Evolutionary conservation across 2,888 invertebrate species (phyloP), one percentile per base, ranked within the genome.

Genomic region (Papilio gigon): DNA sequence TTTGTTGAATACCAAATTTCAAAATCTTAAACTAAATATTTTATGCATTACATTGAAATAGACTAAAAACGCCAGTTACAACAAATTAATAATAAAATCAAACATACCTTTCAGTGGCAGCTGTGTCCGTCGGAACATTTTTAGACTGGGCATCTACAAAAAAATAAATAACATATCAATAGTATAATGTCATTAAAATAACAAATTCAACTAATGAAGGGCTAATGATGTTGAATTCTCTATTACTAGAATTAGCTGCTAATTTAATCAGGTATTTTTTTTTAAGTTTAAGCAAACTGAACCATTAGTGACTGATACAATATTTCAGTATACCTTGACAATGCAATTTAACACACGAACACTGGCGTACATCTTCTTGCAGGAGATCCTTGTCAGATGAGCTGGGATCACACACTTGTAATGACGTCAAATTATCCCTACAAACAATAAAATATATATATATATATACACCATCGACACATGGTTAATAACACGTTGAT

Each of bases 341-440:
- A 44, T 68, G 40, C 47, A 22, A 17, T 25, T 47, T 44, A 11
- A 20, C 27, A 64, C 47, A 47, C n/a, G 35, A 47, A 64, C 47
- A 63, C n/a, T 30, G 37, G 37, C 37, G 47, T 0, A 35, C 33
- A 11, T 50, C 59, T 17, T 5, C 37, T 9, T 65, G 47, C 25
- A n/a, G 17, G 9, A n/a, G 35, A 37, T 56, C 14, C n/a, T 67
- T 65, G 3, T 68, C 63, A 22, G 17, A 50, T 14, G 75, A 70
- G 25, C 70, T 68, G 17, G 74, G 71, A 42, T 81, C 78, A 8
- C 77, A 66, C 60, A 81, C 80, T 71, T 85, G 80, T 75, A 85
- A 76, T 1, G 86, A 82, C 9, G 82, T 63, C 30, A 90, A 73
- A 66, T 89, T 90, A 68, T 89, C 87, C 89, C 90, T 88, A 74